These are phyloP conservation scores for Jordanella pulchra DNA, from an alignment of 2,797 vertebrate species.

Conservation along the genomic window DNA sequence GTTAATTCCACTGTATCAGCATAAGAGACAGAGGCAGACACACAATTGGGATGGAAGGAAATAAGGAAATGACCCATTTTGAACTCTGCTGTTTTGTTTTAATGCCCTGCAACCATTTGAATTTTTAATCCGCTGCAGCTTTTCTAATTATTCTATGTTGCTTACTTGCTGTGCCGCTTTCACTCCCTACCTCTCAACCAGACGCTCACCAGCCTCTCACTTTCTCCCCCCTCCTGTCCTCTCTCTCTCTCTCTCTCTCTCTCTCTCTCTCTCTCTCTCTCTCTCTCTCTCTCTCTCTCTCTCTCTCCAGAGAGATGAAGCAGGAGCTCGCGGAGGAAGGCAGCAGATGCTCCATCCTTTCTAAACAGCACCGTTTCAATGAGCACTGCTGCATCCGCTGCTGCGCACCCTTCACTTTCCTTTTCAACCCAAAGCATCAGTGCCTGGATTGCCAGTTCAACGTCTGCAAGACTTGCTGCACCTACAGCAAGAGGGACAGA, in stretches of 20 bases:
- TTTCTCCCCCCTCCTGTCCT: conserved; percentile 32
- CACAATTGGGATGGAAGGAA: background rate
- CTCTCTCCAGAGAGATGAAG: conserved; percentile 88
- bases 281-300: conserved; percentile 30
- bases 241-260: conserved; percentile 6
- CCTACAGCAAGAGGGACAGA: conserved; percentile 88
- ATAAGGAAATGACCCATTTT: conserved; percentile 28
- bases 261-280: conserved; percentile 20
- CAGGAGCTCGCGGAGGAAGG: conserved; percentile 94
- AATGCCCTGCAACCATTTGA: conserved; percentile 35
- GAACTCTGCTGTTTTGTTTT: conserved; percentile 22
- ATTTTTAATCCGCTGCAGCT: conserved; percentile 64
- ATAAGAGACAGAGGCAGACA: conserved; percentile 8
- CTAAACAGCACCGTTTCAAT: conserved; percentile 92
- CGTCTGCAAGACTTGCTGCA: conserved; percentile 93
- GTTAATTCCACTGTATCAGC: conserved; percentile 61
- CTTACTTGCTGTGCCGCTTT: conserved; percentile 43
- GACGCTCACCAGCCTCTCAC: conserved; percentile 52
- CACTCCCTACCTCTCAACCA: conserved; percentile 57
- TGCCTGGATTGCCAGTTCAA: conserved; percentile 94
- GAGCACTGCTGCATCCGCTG: conserved; percentile 97
- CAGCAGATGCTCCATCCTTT: conserved; percentile 92
- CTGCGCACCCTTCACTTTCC: conserved; percentile 93
- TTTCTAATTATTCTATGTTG: conserved; percentile 65
- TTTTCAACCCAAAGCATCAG: conserved; percentile 90